A percentile compares a stretch with the other conserved stretches of the same genome.
phyloP scores from a whole-genome alignment of 2,113 vertebrate genomes.

The Chascanopsetta lugubris region DNA sequence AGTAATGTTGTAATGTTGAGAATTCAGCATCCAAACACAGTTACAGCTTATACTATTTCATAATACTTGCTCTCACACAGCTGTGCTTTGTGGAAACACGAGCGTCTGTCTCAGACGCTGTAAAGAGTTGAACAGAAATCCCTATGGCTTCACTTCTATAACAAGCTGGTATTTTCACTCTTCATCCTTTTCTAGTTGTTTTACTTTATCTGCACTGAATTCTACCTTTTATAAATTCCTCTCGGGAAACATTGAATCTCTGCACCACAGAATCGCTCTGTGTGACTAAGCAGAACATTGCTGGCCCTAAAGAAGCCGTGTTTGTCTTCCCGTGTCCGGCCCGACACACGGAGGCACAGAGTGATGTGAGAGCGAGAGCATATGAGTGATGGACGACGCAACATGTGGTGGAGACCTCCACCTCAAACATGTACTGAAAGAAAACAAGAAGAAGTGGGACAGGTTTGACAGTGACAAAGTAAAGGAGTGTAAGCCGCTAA shows the following conservation, averaged over 20 bases:
- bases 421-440: conserved; percentile 31
- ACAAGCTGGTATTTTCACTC: no score
- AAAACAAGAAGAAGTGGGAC: conserved; percentile 31
- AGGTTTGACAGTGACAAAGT: conserved; percentile 51
- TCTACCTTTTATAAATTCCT: conserved; percentile 18
- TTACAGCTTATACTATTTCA: background rate
- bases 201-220: conserved; percentile 10
- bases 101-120: conserved; percentile 35
- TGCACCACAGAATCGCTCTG: background rate
- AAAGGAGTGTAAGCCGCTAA: conserved; percentile 28
- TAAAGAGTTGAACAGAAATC: conserved; percentile 34
- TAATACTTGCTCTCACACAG: background rate
- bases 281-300: conserved; percentile 38
- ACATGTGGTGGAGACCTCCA: background rate
- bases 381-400: conserved; percentile 22
- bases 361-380: conserved; percentile 22
- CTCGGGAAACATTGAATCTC: background rate
- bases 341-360: conserved; percentile 8
- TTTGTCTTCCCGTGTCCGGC: conserved; percentile 40
- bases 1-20: no score
- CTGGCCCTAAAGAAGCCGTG: conserved; percentile 7
- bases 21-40: background rate
- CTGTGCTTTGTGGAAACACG: conserved; percentile 15
- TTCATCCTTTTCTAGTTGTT: conserved; percentile 3
- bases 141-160: no score